These are phyloP conservation scores for Heterotilapia buettikoferi DNA, from an alignment of 2,113 vertebrate genomes.

Conservation along the genomic window DNA sequence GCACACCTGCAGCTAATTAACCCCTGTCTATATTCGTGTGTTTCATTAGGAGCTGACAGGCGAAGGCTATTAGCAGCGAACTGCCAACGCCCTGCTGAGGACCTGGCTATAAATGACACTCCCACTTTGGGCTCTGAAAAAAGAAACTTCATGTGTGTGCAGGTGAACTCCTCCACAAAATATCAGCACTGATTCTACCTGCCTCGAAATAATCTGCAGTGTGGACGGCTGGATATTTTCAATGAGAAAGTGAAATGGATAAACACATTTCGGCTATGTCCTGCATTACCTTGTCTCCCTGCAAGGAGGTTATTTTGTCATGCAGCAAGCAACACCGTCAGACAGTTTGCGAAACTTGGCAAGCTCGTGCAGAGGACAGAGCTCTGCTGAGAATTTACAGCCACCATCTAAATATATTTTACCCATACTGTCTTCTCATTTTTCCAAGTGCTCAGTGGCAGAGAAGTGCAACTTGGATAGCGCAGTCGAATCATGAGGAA, in stretches of 20 bases:
- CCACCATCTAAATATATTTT: background rate
- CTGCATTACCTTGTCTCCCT: background rate
- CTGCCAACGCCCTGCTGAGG: background rate
- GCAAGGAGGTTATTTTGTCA: background rate
- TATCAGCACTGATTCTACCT: background rate
- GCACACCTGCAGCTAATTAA: conserved; percentile 30
- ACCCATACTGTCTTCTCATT: background rate
- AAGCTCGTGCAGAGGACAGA: background rate
- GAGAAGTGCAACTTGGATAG: background rate
- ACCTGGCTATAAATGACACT: background rate
- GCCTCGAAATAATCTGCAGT: background rate
- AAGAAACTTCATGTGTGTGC: background rate
- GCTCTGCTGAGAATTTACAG: background rate
- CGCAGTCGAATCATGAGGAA: background rate
- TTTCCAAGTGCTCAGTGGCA: background rate
- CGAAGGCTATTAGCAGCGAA: background rate
- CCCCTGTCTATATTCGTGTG: background rate
- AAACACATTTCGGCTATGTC: background rate
- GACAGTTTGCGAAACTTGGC: background rate
- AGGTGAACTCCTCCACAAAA: background rate
- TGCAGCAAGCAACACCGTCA: background rate
- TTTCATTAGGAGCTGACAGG: background rate
- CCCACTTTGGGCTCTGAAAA: background rate
- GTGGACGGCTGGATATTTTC: background rate
- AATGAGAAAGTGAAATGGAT: background rate